Evolutionary conservation across 1,140 invertebrate species (phyloP).

Genomic region (Steinernema feltiae): DNA sequence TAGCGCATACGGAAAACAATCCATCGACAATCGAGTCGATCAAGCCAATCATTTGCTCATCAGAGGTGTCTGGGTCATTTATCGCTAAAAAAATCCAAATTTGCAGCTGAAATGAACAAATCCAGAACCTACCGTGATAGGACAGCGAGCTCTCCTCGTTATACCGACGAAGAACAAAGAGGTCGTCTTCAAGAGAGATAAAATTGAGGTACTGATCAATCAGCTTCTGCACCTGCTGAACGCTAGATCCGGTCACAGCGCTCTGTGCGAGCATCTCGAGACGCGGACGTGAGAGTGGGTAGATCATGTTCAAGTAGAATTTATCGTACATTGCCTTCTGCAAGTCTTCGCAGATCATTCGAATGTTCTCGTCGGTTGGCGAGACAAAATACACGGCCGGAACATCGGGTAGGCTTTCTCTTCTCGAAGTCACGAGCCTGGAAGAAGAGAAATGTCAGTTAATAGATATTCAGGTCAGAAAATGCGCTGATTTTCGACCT

Average conservation of each 20-base stretch:
- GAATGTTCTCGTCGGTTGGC: conserved; percentile 93
- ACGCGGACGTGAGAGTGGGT: conserved; percentile 83
- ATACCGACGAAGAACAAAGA: conserved; percentile 72
- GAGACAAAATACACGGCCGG: conserved; percentile 96
- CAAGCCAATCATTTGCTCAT: conserved; percentile 87
- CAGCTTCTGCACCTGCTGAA: conserved; percentile 83
- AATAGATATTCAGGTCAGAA: too few species aligned
- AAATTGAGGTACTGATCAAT: conserved; percentile 98
- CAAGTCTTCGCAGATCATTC: conserved; percentile 73
- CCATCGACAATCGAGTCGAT: conserved; percentile 92
- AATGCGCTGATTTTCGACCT: too few species aligned
- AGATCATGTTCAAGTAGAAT: conserved; percentile 96
- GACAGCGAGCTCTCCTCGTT: conserved; percentile 35
- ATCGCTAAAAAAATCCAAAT: conserved; percentile 67
- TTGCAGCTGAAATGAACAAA: too few species aligned
- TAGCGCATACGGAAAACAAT: conserved; percentile 93
- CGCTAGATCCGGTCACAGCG: conserved; percentile 71
- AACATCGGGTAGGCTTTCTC: conserved; percentile 93
- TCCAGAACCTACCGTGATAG: conserved; percentile 39
- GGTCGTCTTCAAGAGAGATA: conserved; percentile 92
- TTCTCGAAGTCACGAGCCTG: conserved; percentile 70
- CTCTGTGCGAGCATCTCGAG: conserved; percentile 89
- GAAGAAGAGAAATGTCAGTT: too few species aligned
- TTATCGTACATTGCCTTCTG: conserved; percentile 84
- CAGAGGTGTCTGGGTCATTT: conserved; percentile 85